These are phyloP conservation scores for Andricus quercusramuli DNA, from an alignment of 2,888 invertebrate genomes.

Conservation along the genomic window DNA sequence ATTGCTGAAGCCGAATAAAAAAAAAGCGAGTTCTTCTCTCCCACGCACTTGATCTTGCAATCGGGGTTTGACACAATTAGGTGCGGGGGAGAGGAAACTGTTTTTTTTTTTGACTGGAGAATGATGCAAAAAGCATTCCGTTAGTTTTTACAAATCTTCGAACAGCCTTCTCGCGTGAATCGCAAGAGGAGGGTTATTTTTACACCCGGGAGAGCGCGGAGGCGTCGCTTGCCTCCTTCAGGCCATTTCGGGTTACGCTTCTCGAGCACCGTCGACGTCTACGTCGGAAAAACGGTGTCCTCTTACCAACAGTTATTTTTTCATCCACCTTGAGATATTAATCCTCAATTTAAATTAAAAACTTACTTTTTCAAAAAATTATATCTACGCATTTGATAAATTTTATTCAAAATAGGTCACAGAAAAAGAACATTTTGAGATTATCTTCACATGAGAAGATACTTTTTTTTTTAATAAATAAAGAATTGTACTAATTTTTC, in stretches of 20 bases:
- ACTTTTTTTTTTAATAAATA: too few relatives aligned
- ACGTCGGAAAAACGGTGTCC: slow-evolving; percentile 57
- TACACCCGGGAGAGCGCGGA: slow-evolving; percentile 64
- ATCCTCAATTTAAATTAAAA: neutral
- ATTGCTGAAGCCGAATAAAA: neutral
- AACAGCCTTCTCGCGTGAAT: slow-evolving; percentile 49
- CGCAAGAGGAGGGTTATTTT: slow-evolving; percentile 73
- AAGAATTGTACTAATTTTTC: neutral
- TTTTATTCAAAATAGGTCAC: neutral
- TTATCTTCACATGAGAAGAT: too few relatives aligned
- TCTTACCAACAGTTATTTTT: slow-evolving; percentile 52
- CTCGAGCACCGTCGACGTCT: slow-evolving; percentile 63
- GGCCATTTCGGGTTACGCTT: slow-evolving; percentile 77
- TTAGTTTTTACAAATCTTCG: slow-evolving; percentile 42
- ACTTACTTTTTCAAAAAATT: neutral
- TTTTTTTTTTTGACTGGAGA: slow-evolving; percentile 34
- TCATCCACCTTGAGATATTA: neutral
- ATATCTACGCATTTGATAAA: neutral
- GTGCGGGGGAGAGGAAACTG: slow-evolving; percentile 15
- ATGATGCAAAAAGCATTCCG: slow-evolving; percentile 43
- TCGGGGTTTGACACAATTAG: slow-evolving; percentile 48
- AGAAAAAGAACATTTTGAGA: too few relatives aligned
- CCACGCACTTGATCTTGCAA: slow-evolving; percentile 42
- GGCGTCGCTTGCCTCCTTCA: slow-evolving; percentile 59
- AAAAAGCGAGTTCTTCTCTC: slow-evolving; percentile 17